Base-by-base conservation (phyloP, 2,797 vertebrate species). In the Helostoma temminkii region DNA sequence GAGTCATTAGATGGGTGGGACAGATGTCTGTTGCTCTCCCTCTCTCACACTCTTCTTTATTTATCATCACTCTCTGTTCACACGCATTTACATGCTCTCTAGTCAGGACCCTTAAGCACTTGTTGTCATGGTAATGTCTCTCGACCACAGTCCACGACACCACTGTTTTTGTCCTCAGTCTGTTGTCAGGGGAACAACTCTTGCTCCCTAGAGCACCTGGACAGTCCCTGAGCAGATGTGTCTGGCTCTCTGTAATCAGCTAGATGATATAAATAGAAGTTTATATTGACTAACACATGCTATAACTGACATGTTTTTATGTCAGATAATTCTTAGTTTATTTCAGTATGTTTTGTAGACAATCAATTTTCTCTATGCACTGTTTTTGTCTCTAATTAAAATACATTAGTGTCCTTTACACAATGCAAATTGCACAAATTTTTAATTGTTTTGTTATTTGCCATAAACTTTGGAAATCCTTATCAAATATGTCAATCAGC, bases 101-200 rank as follows among this genome's bases (percentile, higher is more conserved):
- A 70, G 56, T 74, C 66, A 62, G 66, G 58, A 66, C 65, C 62
- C 37, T 43, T 30, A 50, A 55, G 43, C 53, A 62, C 42, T 45
- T 24, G 49, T 88, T 69, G 52, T 76, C 80, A 82, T 63, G 43
- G 90, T 79, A 86, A 89, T 69, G n/a, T 67, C 70, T 72, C 74
- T 86, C 76, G 67, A 78, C 39, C 69, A 84, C 82, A 78, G 67
- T 49, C 43, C 25, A 37, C 24, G 48, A 45, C 58, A 42, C 50
- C 37, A 58, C 55, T 55, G 21, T 75, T 49, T 78, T 67, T 46
- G 25, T 32, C 22, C 49, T 19, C 25, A n/a, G 77, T 89, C 66
- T 80, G 83, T 89, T 81, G 84, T 83, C 84, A 84, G 47, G 84
- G 82, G 83, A 86, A 86, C 74, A 11, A 22, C 21, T 57, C 24